Conservation (phyloP, 2,888 invertebrate species). For the Hesperia comma region DNA sequence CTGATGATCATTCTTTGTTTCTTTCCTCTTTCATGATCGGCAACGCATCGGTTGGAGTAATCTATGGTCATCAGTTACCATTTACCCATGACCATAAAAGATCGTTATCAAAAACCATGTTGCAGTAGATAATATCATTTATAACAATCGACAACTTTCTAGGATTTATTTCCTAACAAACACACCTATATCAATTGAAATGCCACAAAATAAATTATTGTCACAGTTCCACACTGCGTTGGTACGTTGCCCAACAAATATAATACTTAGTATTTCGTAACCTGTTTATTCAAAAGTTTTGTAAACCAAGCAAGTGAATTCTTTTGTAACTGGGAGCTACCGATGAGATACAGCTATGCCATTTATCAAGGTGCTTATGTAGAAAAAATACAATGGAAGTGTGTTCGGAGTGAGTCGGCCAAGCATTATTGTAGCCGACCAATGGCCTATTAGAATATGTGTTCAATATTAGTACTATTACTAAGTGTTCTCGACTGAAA, state of each 20-base stretch:
- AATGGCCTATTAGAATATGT: conserved; percentile 52
- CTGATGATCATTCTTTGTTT: too few relatives aligned
- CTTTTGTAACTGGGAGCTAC: conserved; percentile 44
- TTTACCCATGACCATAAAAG: too few relatives aligned
- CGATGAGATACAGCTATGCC: conserved; percentile 48
- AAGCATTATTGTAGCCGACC: conserved; percentile 63
- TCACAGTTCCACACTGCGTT: not conserved
- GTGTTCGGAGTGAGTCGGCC: conserved; percentile 54
- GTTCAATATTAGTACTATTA: conserved; percentile 46
- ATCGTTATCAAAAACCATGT: too few relatives aligned
- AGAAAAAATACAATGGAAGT: conserved; percentile 62
- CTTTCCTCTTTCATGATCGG: too few relatives aligned
- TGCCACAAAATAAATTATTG: conserved; percentile 1
- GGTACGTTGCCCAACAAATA: not conserved
- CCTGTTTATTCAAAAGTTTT: conserved; percentile 21
- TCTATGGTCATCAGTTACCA: too few relatives aligned
- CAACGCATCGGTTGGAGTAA: too few relatives aligned
- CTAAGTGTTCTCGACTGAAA: conserved; percentile 49
- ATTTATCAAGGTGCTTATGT: conserved; percentile 51
- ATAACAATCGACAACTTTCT: too few relatives aligned
- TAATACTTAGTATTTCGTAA: conserved; percentile 25
- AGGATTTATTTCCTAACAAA: not conserved
- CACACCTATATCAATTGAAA: conserved; percentile 2
- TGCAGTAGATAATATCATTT: too few relatives aligned
- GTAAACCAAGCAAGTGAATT: conserved; percentile 36